Evolutionary conservation across 2,888 invertebrate species (phyloP), one percentile per base, ranked within the genome.

Genomic region (Heliconius hortense): DNA sequence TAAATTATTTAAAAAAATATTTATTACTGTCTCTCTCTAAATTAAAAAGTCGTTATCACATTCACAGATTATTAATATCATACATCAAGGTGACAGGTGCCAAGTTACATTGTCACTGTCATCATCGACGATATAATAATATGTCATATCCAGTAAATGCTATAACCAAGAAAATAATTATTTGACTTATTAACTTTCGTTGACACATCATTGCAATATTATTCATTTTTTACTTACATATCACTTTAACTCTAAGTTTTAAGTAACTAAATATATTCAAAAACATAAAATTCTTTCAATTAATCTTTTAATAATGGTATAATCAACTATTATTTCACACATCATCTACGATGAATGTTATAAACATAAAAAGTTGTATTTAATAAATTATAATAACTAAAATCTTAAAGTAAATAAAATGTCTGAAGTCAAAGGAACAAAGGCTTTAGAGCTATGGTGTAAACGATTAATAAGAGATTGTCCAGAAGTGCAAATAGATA

Each of bases 381-480:
- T 73, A 72, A 73, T 71, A 31, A 39, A 76, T 77, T 67, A 83
- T 82, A 79, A 79, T 73, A 75, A 76, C 15, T 24, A 64, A 59
- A 79, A 64, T 31, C n/a, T 59, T 64, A 28, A 73, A 48, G 28
- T 24, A 39, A 60, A 66, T 66, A 90, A 83, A 85, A 97, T 97
- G 97, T 96, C 96, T 80, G 98, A 97, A 93, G 95, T 96, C 85
- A 95, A 96, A 85, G 98, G 98, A 81, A 97, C 98, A 85, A 98
- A 97, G 94, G 98, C 97, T 79, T 91, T 99, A 87, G 98, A 98
- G 92, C 91, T 97, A 83, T 99, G 99, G 99, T 98, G 98, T 90
- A 96, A 97, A 84, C 95, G 97, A 80, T 96, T 98, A 90, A 97
- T 98, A 67, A 97, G 97, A 83, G 98, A 98, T 82, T 98, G 98